Conservation (phyloP, 2,888 invertebrate species). For the Himalopsyche tibetana region DNA sequence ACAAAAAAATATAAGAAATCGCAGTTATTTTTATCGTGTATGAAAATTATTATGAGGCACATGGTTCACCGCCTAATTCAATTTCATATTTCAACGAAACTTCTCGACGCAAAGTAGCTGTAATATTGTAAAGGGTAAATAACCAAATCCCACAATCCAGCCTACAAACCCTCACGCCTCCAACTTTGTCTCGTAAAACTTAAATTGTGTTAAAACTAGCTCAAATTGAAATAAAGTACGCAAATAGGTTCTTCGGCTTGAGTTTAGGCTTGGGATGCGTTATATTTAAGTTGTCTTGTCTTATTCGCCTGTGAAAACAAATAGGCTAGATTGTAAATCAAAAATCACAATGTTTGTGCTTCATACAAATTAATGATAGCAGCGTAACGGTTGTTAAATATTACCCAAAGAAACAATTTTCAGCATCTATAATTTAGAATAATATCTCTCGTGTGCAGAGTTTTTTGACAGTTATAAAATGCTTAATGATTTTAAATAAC, state of each 20-base stretch:
- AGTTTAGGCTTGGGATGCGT: conserved; percentile 6
- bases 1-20: too few relatives aligned
- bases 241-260: neutral
- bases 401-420: too few relatives aligned
- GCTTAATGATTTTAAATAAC: too few relatives aligned
- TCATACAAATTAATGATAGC: neutral
- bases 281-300: neutral
- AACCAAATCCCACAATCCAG: neutral
- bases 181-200: conserved; percentile 18
- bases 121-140: conserved; percentile 7
- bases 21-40: too few relatives aligned
- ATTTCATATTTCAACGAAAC: too few relatives aligned
- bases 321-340: neutral
- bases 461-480: too few relatives aligned
- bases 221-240: conserved; percentile 27
- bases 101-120: neutral
- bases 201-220: conserved; percentile 31
- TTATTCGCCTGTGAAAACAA: neutral
- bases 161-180: neutral
- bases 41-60: too few relatives aligned
- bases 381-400: too few relatives aligned
- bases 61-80: too few relatives aligned
- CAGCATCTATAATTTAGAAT: too few relatives aligned
- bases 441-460: too few relatives aligned
- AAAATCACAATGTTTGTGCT: neutral